These are phyloP conservation scores for Diarsia dahlii DNA, from an alignment of 2,888 invertebrate genomes.

Conservation along the genomic window DNA sequence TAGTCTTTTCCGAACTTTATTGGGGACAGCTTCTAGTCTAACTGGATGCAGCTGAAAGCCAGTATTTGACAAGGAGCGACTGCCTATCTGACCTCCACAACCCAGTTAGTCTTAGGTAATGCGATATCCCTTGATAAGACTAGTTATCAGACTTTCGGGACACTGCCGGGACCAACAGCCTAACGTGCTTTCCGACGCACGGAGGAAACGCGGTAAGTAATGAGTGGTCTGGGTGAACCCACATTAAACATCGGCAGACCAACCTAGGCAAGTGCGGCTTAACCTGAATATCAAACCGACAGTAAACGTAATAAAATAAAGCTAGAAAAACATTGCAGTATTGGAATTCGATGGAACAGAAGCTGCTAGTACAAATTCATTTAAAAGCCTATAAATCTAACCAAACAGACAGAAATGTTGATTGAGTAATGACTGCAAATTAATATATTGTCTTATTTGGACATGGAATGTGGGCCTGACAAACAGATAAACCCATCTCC, in stretches of 20 bases:
- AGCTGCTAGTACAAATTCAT: constrained; percentile 19
- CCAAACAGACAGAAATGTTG: constrained; percentile 49
- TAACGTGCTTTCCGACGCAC: too few relatives aligned
- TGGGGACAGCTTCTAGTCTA: background rate
- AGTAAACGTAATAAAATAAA: background rate
- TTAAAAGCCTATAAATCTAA: constrained; percentile 38
- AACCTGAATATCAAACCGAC: background rate
- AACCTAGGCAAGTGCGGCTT: background rate
- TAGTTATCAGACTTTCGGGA: too few relatives aligned
- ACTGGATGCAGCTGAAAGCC: too few relatives aligned
- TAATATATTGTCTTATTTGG: constrained; percentile 58
- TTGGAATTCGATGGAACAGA: background rate
- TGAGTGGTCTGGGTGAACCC: too few relatives aligned
- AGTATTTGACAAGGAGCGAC: too few relatives aligned
- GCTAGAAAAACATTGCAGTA: background rate
- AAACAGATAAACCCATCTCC: constrained; percentile 58
- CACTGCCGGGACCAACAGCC: too few relatives aligned
- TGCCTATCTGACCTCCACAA: too few relatives aligned
- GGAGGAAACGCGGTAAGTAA: too few relatives aligned
- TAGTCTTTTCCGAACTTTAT: background rate
- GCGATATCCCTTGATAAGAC: too few relatives aligned
- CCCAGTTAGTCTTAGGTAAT: too few relatives aligned
- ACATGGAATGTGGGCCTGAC: constrained; percentile 60
- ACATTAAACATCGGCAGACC: background rate
- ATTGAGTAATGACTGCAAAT: constrained; percentile 57